Evolutionary conservation across 1,140 invertebrate species (phyloP).

Genomic region (Cotesia vestalis): DNA sequence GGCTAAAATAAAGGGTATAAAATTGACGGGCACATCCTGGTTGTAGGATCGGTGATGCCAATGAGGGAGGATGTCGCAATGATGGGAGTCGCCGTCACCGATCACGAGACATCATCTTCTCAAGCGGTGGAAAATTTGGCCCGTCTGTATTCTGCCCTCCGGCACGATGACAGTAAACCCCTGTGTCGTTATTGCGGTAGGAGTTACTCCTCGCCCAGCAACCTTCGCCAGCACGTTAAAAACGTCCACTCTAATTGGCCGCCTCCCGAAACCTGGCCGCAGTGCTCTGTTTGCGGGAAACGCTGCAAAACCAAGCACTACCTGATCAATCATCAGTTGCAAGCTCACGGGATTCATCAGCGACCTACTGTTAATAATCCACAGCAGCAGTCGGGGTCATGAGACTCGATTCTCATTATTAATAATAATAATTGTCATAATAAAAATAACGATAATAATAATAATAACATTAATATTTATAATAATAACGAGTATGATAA

Average conservation of each 20-base stretch:
- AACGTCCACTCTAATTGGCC: conserved; percentile 76
- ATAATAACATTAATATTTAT: conserved; percentile 28
- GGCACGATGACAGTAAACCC: conserved; percentile 65
- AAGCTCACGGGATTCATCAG: conserved; percentile 77
- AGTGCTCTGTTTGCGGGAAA: conserved; percentile 77
- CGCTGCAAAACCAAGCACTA: conserved; percentile 81
- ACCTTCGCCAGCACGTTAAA: conserved; percentile 77
- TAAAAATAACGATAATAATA: neutral
- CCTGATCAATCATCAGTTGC: conserved; percentile 78
- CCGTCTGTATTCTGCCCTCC: conserved; percentile 59
- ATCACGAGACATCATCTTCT: conserved; percentile 34
- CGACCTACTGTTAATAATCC: conserved; percentile 57
- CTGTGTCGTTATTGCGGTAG: conserved; percentile 75
- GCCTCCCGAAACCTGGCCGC: conserved; percentile 75
- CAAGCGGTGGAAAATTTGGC: conserved; percentile 61
- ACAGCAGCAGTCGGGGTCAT: conserved; percentile 44
- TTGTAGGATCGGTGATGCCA: conserved; percentile 65
- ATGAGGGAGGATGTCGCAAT: conserved; percentile 60
- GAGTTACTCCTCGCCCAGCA: conserved; percentile 75
- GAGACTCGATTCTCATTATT: neutral
- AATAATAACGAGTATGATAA: conserved; percentile 6
- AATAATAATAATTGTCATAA: too few relatives aligned
- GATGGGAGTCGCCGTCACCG: conserved; percentile 62
- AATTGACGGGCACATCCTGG: conserved; percentile 64
- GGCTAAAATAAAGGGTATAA: conserved; percentile 42